Conservation (phyloP, 2,888 invertebrate genomes). For the Orchestes rusci region DNA sequence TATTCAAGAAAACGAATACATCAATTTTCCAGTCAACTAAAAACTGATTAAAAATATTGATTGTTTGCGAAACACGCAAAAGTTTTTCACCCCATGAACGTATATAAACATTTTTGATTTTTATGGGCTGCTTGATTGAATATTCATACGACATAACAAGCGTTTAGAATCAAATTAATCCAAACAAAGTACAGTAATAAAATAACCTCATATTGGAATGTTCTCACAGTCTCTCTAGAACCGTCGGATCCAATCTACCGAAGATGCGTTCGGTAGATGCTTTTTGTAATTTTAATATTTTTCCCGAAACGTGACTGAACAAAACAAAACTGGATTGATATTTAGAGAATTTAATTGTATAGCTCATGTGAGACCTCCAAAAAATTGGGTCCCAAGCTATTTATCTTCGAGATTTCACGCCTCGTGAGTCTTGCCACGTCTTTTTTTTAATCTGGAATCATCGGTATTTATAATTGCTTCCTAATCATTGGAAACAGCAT, state of each 20-base stretch:
- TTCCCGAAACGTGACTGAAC: slow-evolving; percentile 11
- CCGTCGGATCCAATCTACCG: slow-evolving; percentile 11
- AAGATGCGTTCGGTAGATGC: slow-evolving; percentile 5
- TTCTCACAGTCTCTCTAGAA: background rate
- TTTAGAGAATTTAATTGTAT: slow-evolving; percentile 11
- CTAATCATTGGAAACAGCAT: slow-evolving; percentile 18
- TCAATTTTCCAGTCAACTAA: too few relatives aligned
- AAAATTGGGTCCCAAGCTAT: slow-evolving; percentile 11
- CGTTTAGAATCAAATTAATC: too few relatives aligned
- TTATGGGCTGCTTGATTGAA: too few relatives aligned
- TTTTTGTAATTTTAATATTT: slow-evolving; percentile 11
- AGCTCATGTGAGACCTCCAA: slow-evolving; percentile 1
- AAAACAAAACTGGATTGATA: slow-evolving; percentile 9
- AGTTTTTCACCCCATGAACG: too few relatives aligned
- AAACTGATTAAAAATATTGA: too few relatives aligned
- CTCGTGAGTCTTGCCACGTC: slow-evolving; percentile 10
- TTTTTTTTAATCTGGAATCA: slow-evolving; percentile 1
- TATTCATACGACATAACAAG: too few relatives aligned
- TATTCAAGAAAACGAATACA: too few relatives aligned
- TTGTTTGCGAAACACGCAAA: too few relatives aligned
- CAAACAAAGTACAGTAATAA: too few relatives aligned
- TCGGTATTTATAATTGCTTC: slow-evolving; percentile 13
- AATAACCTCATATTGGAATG: background rate
- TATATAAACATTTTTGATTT: too few relatives aligned
- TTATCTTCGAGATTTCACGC: slow-evolving; percentile 17